Base-by-base conservation (phyloP, 2,888 invertebrate species). In the Spodoptera littoralis region DNA sequence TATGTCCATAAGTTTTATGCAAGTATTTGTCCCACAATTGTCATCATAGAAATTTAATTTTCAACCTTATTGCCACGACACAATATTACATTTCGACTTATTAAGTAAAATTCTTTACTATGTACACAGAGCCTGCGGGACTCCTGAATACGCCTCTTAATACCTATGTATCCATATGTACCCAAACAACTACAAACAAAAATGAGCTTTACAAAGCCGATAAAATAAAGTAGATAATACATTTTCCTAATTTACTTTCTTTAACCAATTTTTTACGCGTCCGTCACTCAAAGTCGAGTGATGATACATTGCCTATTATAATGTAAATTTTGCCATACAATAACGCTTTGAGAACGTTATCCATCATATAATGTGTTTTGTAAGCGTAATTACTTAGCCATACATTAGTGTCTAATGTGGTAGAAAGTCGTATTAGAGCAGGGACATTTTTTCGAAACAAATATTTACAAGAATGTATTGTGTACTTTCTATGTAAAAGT, bases 241-340 rank as follows among this genome's bases (percentile, higher is more conserved):
- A 46, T 54, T 51, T 36, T 54, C 65, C 47, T 72, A 76, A 76
- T 76, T 72, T 72, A 60, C 61, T 68, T 70, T 76, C 55, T 62
- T 57, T 63, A 67, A 65, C 50, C 65, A 61, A 59, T 66, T 78
- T 79, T 75, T 65, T 57, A 65, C 69, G 61, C 80, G 73, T 64
- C 72, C 61, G 70, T 79, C 77, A 65, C 65, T 70, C 68, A 76
- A 76, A 69, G 69, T 73, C 70, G 44, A 30, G 64, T 65, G 70
- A 79, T 81, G 82, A 81, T 77, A 75, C 70, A 79, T 75, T 77
- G 75, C 70, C 64, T 50, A 79, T 81, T 79, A 81, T 71, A 65
- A 81, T 80, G 79, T 68, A 79, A 81, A 79, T 80, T 79, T 65
- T 60, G 53, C 58, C 62, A 56, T 43, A 78, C 68, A 79, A 56